Base-by-base conservation (phyloP, 2,797 vertebrate genomes). In the Hemitrygon akajei region DNA sequence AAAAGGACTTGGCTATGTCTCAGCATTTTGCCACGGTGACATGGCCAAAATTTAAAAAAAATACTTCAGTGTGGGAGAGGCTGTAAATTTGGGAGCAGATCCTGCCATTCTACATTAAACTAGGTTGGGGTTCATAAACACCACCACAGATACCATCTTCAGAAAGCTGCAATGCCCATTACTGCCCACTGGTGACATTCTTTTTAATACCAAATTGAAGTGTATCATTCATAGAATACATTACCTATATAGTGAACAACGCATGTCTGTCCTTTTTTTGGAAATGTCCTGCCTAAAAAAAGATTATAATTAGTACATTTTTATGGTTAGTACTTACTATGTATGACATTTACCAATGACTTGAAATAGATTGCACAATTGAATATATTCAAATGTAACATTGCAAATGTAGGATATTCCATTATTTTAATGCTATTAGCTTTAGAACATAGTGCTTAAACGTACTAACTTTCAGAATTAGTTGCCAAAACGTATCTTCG, bases 181-280 rank as follows among this genome's bases (percentile, higher is more conserved):
- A 37, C 63, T 63, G 34, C 86, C 25, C 91, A 93, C 71, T 76
- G 71, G 37, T 92, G 69, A 92, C 89, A 92, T 93, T 92, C 40
- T 92, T 75, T 75, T 75, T 12, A 14, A 5, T 47, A 93, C 93
- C 18, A 69, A 87, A 89, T n/a, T 86, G 14, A 86, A 86, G 60
- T 37, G 12, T 66, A 71, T 91, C 11, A 75, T 92, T 75, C 34
- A 76, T 30, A 56, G 10, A 30, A 75, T 3, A 94, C 58, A 94
- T 98, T 98, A 99, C 99, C 99, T 98, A 98, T 99, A 96, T 99
- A 99, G 96, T 99, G 99, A 94, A 99, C 99, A 94, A 99, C 98
- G 94, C 98, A 99, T 0, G 97, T 98, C 97, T 99, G 99, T 94
- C 98, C 98, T 96, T 99, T 99, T 98, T 99, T 99, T 94, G 99